Percentiles rank a stretch among this genome's conserved stretches.
Conservation (phyloP, 2,888 invertebrate genomes). For the Leptarthrus brevirostris region DNA sequence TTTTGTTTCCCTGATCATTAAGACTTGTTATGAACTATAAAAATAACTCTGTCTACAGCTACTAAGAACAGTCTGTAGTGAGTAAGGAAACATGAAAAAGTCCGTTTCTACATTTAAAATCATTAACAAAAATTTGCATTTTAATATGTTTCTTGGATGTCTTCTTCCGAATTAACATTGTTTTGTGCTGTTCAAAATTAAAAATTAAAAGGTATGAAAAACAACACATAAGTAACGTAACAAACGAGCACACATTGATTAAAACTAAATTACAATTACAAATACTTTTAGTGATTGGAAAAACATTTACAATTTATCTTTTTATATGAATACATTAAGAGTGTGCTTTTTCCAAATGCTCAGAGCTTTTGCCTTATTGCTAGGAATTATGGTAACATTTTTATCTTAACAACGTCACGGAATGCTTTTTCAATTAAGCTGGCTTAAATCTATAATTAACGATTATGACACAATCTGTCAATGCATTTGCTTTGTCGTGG, state of each 20-base stretch:
- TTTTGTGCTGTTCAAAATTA: not conserved
- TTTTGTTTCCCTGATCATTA: no score
- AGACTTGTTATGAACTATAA: no score
- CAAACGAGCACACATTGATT: not conserved
- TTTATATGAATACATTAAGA: constrained; percentile 33
- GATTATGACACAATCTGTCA: constrained; percentile 46
- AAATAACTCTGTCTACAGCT: no score
- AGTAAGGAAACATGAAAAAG: no score
- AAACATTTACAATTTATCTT: constrained; percentile 27
- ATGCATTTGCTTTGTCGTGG: constrained; percentile 44
- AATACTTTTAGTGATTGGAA: constrained; percentile 25
- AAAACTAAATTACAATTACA: not conserved
- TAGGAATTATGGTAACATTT: constrained; percentile 46
- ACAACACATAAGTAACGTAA: not conserved
- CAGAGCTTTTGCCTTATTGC: constrained; percentile 43
- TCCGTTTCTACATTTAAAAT: no score
- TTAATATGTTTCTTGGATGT: no score
- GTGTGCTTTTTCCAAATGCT: constrained; percentile 21
- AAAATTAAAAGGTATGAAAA: not conserved
- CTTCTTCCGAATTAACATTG: no score
- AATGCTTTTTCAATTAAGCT: constrained; percentile 41
- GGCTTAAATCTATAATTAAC: constrained; percentile 42
- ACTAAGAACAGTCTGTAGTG: no score
- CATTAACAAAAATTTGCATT: no score
- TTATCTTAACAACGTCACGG: constrained; percentile 38